Evolutionary conservation across 2,888 invertebrate species (phyloP).

Genomic region (Dicycla oo): DNA sequence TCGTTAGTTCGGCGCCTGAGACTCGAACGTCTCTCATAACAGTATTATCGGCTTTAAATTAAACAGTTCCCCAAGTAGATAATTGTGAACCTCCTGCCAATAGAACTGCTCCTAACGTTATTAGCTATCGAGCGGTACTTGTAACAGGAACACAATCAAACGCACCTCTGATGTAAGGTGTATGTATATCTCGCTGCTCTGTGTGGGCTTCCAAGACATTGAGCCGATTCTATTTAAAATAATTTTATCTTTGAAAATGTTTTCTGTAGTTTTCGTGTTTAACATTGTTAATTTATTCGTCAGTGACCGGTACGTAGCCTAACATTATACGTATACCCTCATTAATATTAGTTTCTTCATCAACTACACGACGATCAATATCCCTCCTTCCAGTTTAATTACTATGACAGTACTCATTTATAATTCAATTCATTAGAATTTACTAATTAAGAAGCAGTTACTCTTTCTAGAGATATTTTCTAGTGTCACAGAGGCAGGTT

Average conservation of each 20-base stretch:
- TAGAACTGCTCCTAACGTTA: slow-evolving; percentile 58
- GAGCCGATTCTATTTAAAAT: slow-evolving; percentile 13
- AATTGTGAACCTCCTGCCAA: slow-evolving; percentile 60
- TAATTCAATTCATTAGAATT: slow-evolving; percentile 21
- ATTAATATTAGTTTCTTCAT: slow-evolving; percentile 15
- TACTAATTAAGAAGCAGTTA: slow-evolving; percentile 24
- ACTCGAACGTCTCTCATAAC: slow-evolving; percentile 59
- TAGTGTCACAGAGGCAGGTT: slow-evolving; percentile 41
- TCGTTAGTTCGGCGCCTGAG: slow-evolving; percentile 52
- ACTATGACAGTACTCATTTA: neutral
- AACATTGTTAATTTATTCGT: neutral
- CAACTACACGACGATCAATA: slow-evolving; percentile 11
- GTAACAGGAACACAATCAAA: slow-evolving; percentile 28
- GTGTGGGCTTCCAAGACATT: slow-evolving; percentile 14
- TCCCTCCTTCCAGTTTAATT: slow-evolving; percentile 4
- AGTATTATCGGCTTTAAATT: slow-evolving; percentile 67
- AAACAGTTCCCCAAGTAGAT: slow-evolving; percentile 62
- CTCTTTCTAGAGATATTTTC: slow-evolving; percentile 13
- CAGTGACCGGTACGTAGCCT: neutral
- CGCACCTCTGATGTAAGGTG: slow-evolving; percentile 28
- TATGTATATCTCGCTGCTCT: slow-evolving; percentile 27
- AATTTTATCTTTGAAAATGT: slow-evolving; percentile 12
- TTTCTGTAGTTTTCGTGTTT: neutral
- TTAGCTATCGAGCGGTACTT: slow-evolving; percentile 49
- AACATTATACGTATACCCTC: slow-evolving; percentile 1